Percentiles rank a stretch among this genome's conserved stretches.
Conservation (phyloP, 2,888 invertebrate genomes). For the Rhorus exstirpatorius region DNA sequence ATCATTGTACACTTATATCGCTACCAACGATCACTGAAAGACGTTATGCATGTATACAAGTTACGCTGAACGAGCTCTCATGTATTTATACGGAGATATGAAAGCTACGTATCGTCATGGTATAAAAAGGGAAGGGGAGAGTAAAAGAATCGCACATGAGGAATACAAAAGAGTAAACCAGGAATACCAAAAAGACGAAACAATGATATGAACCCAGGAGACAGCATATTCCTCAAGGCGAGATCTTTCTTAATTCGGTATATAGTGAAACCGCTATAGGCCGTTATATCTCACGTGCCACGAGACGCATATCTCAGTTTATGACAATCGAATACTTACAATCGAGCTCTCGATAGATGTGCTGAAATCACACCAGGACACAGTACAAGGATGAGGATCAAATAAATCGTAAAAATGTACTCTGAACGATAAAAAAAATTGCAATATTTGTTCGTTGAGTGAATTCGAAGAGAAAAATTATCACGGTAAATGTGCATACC, state of each 20-base stretch:
- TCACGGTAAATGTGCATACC: too few species aligned
- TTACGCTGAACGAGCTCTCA: conserved; percentile 51
- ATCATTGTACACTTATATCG: conserved; percentile 62
- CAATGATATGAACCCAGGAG: conserved; percentile 18
- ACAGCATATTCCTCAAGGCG: conserved; percentile 37
- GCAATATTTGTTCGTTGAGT: background rate
- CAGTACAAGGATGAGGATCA: too few species aligned
- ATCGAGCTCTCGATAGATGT: too few species aligned
- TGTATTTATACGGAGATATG: conserved; percentile 18
- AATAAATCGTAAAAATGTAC: too few species aligned
- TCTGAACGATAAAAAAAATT: too few species aligned
- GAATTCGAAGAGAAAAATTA: too few species aligned
- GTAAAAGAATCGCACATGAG: conserved; percentile 46
- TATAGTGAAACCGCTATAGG: conserved; percentile 55
- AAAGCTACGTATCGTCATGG: conserved; percentile 19
- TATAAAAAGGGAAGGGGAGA: conserved; percentile 40
- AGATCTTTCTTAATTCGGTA: conserved; percentile 49
- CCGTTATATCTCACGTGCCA: conserved; percentile 63
- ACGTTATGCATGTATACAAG: conserved; percentile 48
- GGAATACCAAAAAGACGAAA: conserved; percentile 57
- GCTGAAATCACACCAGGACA: too few species aligned
- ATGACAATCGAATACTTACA: conserved; percentile 36
- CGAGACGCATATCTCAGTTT: conserved; percentile 37
- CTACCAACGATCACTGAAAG: conserved; percentile 54
- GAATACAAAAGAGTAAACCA: conserved; percentile 66